Conservation (phyloP, 2,888 invertebrate genomes). For the Phyllotreta striolata region DNA sequence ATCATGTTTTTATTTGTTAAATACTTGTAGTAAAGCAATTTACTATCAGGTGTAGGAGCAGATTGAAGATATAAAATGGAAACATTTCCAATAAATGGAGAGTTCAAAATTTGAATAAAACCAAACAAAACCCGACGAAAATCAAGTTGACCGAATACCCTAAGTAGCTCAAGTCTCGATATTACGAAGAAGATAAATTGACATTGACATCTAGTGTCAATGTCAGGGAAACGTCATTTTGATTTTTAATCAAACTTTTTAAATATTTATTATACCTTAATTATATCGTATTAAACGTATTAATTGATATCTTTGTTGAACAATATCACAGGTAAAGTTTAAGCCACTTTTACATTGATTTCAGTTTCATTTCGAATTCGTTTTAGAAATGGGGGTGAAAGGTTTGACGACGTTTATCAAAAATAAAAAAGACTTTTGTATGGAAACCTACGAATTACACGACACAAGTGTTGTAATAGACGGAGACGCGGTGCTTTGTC, state of each 20-base stretch:
- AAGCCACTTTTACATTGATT: neutral
- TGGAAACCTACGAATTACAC: slow-evolving; percentile 71
- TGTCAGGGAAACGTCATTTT: too few species aligned
- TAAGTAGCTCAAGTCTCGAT: neutral
- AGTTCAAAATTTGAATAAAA: too few species aligned
- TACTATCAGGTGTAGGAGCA: too few species aligned
- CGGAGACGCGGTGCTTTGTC: slow-evolving; percentile 78
- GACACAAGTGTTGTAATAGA: slow-evolving; percentile 79
- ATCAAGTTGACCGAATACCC: too few species aligned
- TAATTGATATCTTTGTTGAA: too few species aligned
- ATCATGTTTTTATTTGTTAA: too few species aligned
- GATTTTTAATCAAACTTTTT: neutral
- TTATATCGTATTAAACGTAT: too few species aligned
- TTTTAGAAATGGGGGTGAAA: slow-evolving; percentile 69
- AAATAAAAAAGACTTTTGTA: slow-evolving; percentile 69
- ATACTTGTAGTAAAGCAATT: too few species aligned
- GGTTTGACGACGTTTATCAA: slow-evolving; percentile 85
- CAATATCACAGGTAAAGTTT: neutral
- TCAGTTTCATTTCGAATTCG: slow-evolving; percentile 24
- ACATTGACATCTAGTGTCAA: neutral
- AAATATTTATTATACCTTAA: too few species aligned
- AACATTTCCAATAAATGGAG: too few species aligned
- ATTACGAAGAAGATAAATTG: neutral
- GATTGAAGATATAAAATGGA: too few species aligned
- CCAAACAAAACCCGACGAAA: too few species aligned